Evolutionary conservation across 2,113 vertebrate genomes (phyloP), one percentile per base, ranked within the genome.

Genomic region (Daubentonia madagascariensis): DNA sequence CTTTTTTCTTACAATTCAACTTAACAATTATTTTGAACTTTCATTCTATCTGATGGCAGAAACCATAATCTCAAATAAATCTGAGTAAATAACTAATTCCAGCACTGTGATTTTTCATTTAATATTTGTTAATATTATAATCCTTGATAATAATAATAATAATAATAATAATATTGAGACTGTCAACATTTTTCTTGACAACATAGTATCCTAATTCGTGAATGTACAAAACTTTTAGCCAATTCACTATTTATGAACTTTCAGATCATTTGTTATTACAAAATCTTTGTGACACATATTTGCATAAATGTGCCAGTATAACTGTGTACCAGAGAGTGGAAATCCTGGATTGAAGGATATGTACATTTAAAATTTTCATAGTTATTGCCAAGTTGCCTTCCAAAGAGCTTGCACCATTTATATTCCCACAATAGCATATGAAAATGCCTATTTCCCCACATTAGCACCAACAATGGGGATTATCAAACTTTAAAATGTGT

Each of bases 11-110:
- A n/a, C 83, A 75, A 61, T 81, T 89, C 52, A 80, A 17, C 6
- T 63, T 92, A 92, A 90, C 67, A 67, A 65, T 37, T 97, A 54
- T 50, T 94, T 96, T 76, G 85, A 78, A 72, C 30, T 86, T 94
- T 65, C 40, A 83, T 92, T 70, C 8, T 25, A 6, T 78, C 35
- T 92, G 18, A 45, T 94, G 73, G 25, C 37, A 86, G 67, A 96
- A 96, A 65, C 96, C 48, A 89, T 81, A 94, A 76, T 50, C 67
- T 90, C 59, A 72, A 35, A 30, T 83, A 76, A 96, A 65, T 89
- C 37, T 86, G 48, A 95, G 54, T 73, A 75, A 85, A 80, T 70
- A 68, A 75, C 8, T 70, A 85, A 92, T 83, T 83, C 14, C 22
- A 90, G 11, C 1, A 16, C 37, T 94, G 48, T 68, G 22, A 68